Base-by-base conservation (phyloP, 30 jellyfish, hydroid and myxozoan genomes). In the Turritopsis rubra region DNA sequence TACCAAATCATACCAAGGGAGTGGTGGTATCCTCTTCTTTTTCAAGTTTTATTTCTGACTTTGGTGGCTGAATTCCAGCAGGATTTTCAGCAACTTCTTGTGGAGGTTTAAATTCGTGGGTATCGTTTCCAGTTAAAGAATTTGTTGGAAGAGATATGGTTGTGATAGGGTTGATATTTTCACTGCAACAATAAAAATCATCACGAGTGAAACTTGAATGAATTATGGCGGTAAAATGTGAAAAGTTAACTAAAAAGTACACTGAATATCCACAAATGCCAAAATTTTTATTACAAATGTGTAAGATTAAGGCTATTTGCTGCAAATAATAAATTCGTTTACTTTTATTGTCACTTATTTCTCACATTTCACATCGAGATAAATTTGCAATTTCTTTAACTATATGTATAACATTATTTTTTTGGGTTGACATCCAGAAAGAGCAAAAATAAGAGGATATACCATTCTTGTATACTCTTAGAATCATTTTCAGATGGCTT, bases 391-490 rank as follows among this genome's bases (percentile, higher is more conserved):
- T 41, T 41, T 41, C 60, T 3, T 41, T 5, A 41, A 41, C 60
- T 41, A 41, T 41, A 13, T 41, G 13, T 41, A 41, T 66, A 66
- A 25, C 76, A 66, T 66, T n/a, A 66, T 66, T 66, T 28, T 29
- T 19, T 72, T 16, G n/a, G 81, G 81, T 41, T 41, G 60, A 41
- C 60, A 41, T 41, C 60, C 52, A 28, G 70, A 77, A 77, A 80
- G 78, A 53, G 65, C 81, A 80, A 31, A 79, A 80, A 53, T 52
- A 74, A 74, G 54, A 26, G 27, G 82, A 23, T 24, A 80, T 80
- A 80, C 87, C 87, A 53, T 65, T 80, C 82, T 80, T 52, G 82
- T 70, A 80, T 65, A 41, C 81, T 25, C 26, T 65, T 80, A 24
- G 81, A 31, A 65, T 53, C 87, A 28, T 65, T 70, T 70, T 28